Conservation (phyloP, 2,888 invertebrate genomes). For the Ommatoiulus sabulosus region DNA sequence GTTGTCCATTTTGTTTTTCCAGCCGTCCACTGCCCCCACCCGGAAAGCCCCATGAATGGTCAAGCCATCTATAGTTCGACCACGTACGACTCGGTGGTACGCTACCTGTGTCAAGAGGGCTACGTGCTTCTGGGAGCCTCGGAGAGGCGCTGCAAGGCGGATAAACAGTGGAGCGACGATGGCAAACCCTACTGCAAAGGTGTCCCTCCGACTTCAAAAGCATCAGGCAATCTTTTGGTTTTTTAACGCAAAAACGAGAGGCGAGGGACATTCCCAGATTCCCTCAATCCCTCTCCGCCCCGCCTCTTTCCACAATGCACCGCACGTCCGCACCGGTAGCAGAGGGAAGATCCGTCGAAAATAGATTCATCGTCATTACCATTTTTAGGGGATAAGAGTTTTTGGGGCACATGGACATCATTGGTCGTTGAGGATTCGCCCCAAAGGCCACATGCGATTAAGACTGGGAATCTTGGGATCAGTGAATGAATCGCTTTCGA, state of each 20-base stretch:
- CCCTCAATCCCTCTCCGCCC: not conserved
- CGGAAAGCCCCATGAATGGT: conserved; percentile 92
- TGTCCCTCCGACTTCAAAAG: conserved; percentile 66
- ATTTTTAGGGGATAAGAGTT: too few species aligned
- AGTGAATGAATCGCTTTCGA: too few species aligned
- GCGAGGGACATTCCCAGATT: conserved; percentile 3
- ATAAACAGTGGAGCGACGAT: conserved; percentile 94
- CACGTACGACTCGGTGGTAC: conserved; percentile 94
- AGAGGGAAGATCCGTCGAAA: not conserved
- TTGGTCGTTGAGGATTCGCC: too few species aligned
- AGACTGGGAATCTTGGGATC: too few species aligned
- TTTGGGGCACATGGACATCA: too few species aligned
- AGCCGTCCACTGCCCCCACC: conserved; percentile 93
- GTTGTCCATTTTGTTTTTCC: not conserved
- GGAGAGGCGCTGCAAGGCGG: conserved; percentile 91
- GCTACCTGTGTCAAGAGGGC: conserved; percentile 95
- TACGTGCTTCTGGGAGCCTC: conserved; percentile 90
- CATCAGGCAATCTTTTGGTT: conserved; percentile 56
- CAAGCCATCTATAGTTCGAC: conserved; percentile 92
- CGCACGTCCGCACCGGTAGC: not conserved
- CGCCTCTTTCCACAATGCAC: not conserved
- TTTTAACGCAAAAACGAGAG: conserved; percentile 49
- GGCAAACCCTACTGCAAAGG: conserved; percentile 89
- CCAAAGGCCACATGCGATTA: too few species aligned
- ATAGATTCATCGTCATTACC: too few species aligned